Conservation (phyloP, 1,140 invertebrate species). For the Planococcus citri region DNA sequence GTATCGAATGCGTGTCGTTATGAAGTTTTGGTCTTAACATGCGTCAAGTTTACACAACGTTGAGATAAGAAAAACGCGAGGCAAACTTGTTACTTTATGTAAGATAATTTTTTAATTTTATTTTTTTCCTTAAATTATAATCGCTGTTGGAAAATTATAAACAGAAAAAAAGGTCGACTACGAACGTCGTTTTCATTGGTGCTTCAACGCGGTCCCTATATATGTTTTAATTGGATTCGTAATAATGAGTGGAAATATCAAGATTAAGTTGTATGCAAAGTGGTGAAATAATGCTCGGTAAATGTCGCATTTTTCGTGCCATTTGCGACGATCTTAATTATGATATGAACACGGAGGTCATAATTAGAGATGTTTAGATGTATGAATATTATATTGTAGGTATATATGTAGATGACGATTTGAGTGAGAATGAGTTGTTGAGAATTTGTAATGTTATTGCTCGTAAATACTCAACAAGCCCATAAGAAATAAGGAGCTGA, state of each 20-base stretch:
- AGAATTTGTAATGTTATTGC: too few species aligned
- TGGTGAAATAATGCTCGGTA: not conserved
- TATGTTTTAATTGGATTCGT: not conserved
- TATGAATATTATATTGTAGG: too few species aligned
- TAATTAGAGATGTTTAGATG: too few species aligned
- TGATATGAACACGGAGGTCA: too few species aligned
- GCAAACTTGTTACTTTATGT: not conserved
- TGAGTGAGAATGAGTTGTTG: too few species aligned
- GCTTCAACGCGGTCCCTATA: not conserved
- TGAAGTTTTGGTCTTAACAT: not conserved
- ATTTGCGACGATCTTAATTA: not conserved
- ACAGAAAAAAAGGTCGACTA: not conserved
- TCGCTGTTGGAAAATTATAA: too few species aligned
- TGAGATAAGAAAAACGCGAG: constrained; percentile 1
- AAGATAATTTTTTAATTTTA: not conserved
- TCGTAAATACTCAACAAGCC: too few species aligned
- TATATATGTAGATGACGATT: too few species aligned
- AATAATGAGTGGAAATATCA: not conserved
- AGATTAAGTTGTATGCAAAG: too few species aligned
- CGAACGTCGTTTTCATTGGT: not conserved
- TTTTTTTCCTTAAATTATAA: not conserved
- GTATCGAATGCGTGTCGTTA: not conserved
- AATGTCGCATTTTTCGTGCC: not conserved
- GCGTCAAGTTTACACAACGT: not conserved
- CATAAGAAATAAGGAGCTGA: too few species aligned